Evolutionary conservation across 2,797 vertebrate species (phyloP).

Genomic region (Scolopax rusticola): DNA sequence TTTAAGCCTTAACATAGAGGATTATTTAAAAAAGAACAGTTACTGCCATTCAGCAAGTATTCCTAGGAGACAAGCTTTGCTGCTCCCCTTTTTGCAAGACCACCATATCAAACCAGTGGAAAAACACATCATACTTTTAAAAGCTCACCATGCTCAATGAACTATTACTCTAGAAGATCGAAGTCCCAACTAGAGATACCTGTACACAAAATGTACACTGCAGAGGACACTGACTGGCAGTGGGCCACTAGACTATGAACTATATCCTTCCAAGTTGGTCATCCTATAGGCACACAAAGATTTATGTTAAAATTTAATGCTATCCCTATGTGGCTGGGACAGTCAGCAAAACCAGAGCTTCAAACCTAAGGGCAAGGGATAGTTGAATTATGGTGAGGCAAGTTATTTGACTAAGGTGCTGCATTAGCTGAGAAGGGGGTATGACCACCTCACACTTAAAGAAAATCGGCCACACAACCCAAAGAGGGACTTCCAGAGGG

Average conservation of each 20-base stretch:
- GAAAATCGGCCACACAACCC: neutral
- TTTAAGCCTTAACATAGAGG: neutral
- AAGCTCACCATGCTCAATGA: neutral
- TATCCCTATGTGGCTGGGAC: neutral
- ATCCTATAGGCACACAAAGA: neutral
- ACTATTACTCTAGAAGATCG: neutral
- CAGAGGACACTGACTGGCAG: neutral
- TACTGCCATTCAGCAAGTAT: neutral
- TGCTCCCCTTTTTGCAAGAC: neutral
- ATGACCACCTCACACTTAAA: neutral
- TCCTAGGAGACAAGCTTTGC: neutral
- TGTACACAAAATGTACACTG: neutral
- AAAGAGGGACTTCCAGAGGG: neutral
- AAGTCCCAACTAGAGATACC: neutral
- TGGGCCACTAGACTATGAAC: neutral
- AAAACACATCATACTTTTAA: neutral
- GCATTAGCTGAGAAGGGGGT: neutral
- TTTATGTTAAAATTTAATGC: neutral
- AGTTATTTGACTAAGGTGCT: neutral
- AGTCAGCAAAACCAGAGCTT: neutral
- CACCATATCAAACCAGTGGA: neutral
- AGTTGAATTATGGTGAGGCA: neutral
- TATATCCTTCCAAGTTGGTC: neutral
- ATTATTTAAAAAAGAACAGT: neutral
- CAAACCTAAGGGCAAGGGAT: neutral